Evolutionary conservation across 1,140 invertebrate species (phyloP).

Genomic region (Drosophila insularis): DNA sequence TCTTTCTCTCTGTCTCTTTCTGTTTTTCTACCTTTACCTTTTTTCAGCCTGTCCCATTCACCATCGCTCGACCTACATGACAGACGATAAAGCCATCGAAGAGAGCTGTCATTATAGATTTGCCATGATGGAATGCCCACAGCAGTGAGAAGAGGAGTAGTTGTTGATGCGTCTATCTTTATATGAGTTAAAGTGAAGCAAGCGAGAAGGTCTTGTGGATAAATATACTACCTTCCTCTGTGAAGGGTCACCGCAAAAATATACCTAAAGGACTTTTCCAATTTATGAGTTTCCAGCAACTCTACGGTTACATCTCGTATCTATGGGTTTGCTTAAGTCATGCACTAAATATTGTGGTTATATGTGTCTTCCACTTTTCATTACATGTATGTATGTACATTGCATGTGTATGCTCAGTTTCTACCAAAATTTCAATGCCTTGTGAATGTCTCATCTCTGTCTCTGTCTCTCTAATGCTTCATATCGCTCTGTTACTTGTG

Average conservation of each 20-base stretch:
- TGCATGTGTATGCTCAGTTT: slow-evolving; percentile 42
- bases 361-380: slow-evolving; percentile 62
- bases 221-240: background rate
- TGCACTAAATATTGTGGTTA: slow-evolving; percentile 66
- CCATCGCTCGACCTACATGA: slow-evolving; percentile 21
- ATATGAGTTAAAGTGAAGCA: background rate
- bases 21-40: slow-evolving; percentile 3
- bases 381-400: slow-evolving; percentile 38
- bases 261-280: too few species aligned
- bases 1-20: too few species aligned
- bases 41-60: slow-evolving; percentile 4
- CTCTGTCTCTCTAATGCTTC: slow-evolving; percentile 31
- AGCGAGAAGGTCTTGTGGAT: background rate
- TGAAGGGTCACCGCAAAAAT: background rate
- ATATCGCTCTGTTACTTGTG: slow-evolving; percentile 14
- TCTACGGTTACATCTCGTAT: background rate
- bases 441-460: slow-evolving; percentile 36
- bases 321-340: slow-evolving; percentile 40
- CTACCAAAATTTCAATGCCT: slow-evolving; percentile 57
- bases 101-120: slow-evolving; percentile 68
- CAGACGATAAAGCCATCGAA: slow-evolving; percentile 61
- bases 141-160: slow-evolving; percentile 40
- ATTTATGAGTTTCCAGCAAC: background rate
- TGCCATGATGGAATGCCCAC: slow-evolving; percentile 62
- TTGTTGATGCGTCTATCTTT: slow-evolving; percentile 46